These are phyloP conservation scores for Onthophagus sagittarius DNA, from an alignment of 2,888 invertebrate species.

Conservation along the genomic window DNA sequence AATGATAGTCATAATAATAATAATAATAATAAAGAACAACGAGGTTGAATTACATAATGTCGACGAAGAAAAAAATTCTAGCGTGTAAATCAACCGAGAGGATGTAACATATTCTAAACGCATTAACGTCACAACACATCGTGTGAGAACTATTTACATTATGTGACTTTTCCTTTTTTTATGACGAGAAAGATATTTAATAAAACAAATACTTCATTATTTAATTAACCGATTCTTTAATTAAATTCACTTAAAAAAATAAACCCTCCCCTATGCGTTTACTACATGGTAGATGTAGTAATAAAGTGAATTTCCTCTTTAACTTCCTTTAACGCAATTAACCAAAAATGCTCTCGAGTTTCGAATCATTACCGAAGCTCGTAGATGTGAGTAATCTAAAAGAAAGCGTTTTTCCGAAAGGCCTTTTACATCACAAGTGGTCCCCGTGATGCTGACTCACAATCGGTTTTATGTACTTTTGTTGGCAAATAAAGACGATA, in stretches of 20 bases:
- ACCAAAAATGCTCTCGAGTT: neutral
- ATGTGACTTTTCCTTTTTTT: neutral
- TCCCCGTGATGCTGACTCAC: neutral
- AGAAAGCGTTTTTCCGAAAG: neutral
- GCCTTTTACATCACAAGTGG: neutral
- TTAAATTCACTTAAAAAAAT: neutral
- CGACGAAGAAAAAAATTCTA: neutral
- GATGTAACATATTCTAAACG: neutral
- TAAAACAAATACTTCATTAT: neutral
- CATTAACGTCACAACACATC: neutral
- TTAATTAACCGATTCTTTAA: neutral
- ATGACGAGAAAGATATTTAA: neutral
- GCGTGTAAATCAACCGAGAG: neutral
- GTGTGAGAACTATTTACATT: neutral
- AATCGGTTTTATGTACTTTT: neutral
- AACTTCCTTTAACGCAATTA: neutral
- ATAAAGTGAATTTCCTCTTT: neutral
- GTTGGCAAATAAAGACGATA: neutral
- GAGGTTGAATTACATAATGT: neutral
- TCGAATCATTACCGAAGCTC: neutral
- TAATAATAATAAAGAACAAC: conserved; percentile 8
- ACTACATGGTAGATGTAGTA: neutral
- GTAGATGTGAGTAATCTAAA: neutral
- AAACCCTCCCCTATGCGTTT: neutral
- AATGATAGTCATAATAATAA: neutral